These are phyloP conservation scores for Heliconius melpomene DNA, from an alignment of 1,140 invertebrate genomes.

Conservation along the genomic window DNA sequence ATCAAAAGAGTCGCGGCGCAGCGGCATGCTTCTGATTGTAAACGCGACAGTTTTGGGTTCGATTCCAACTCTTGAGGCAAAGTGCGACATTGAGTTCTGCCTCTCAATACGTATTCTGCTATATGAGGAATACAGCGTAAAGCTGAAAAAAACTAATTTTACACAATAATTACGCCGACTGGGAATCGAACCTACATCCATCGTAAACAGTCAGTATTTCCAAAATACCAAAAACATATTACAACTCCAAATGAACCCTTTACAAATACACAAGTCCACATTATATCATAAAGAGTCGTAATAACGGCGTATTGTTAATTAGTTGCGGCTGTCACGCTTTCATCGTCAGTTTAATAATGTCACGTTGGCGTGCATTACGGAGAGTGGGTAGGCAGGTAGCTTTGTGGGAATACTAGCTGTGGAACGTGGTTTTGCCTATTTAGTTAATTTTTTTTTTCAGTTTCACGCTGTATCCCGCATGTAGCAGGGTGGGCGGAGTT, in stretches of 20 bases:
- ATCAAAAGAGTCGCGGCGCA: no score
- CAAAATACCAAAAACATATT: not conserved
- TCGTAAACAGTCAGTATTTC: not conserved
- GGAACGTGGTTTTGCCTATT: not conserved
- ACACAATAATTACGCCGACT: not conserved
- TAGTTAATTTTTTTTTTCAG: no score
- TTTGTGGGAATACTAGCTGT: not conserved
- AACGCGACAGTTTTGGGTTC: no score
- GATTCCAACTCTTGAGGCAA: no score
- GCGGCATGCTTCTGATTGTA: no score
- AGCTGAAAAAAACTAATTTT: no score
- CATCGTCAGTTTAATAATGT: slow-evolving; percentile 14
- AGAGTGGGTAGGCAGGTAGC: not conserved
- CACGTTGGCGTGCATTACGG: not conserved
- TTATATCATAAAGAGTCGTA: not conserved
- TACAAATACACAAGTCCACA: not conserved
- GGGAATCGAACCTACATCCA: not conserved
- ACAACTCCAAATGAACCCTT: not conserved
- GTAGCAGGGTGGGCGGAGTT: no score
- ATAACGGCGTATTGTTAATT: slow-evolving; percentile 22
- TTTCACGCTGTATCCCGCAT: no score
- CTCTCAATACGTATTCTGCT: no score
- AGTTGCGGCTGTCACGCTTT: slow-evolving; percentile 9
- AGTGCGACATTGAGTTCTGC: no score
- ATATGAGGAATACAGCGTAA: no score